Evolutionary conservation across 2,888 invertebrate genomes (phyloP), one percentile per base, ranked within the genome.

Genomic region (Eupithecia vulgata): DNA sequence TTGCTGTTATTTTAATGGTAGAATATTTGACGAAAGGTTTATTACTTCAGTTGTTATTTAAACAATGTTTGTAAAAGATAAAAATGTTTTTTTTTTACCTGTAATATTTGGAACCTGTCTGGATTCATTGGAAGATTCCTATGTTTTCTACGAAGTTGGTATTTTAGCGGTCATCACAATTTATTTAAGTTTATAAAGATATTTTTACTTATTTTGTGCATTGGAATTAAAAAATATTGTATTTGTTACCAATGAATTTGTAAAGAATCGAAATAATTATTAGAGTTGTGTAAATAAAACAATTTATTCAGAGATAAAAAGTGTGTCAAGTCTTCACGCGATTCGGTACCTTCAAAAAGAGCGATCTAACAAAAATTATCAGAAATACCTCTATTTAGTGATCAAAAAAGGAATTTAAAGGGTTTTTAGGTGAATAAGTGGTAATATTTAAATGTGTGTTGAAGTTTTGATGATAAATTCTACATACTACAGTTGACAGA

Each of bases 301-400:
- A 91, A 89, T 85, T 85, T 85, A 85, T 83, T 84, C 83, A 85
- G 79, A 79, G 76, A 84, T 52, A 72, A 67, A 72, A 67, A 61
- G 67, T 83, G 86, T 85, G 86, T 83, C 84, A 81, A 70, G 64
- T 35, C 48, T 48, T 40, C 65, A 65, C 62, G 48, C 78, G 76
- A 83, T 80, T 84, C 77, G 83, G 84, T 87, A 89, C 85, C 87
- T 89, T 83, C 77, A 78, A 87, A 84, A 37, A 80, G 83, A 80
- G 84, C 85, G 84, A 87, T 88, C 87, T 87, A 86, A 86, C 85
- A 88, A 88, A 89, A 85, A 83, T 85, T 88, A 90, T 93, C 93
- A 85, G 88, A 92, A 93, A 93, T 94, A 94, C 94, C 94, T 94
- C 94, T 91, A 87, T 85, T 88, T 88, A 91, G 93, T 94, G 93